These are phyloP conservation scores for Psylliodes chrysocephalus DNA, from an alignment of 2,888 invertebrate genomes.

Conservation along the genomic window DNA sequence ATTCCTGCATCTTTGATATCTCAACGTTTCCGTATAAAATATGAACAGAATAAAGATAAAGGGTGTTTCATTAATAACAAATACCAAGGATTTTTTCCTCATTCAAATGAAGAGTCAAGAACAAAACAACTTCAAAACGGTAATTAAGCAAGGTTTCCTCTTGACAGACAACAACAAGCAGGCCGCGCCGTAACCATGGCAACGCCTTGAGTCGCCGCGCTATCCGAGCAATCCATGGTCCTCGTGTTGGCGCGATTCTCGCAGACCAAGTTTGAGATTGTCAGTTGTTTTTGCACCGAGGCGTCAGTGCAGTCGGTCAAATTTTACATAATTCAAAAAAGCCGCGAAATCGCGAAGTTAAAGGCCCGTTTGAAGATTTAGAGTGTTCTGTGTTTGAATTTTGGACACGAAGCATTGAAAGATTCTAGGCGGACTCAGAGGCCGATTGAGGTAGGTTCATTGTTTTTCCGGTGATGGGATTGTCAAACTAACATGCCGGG, in stretches of 20 bases:
- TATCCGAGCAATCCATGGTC: neutral
- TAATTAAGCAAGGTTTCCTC: constrained; percentile 24
- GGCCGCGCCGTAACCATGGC: constrained; percentile 34
- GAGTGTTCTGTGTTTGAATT: constrained; percentile 34
- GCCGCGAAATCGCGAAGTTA: constrained; percentile 22
- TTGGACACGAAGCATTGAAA: constrained; percentile 34
- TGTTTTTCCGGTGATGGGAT: neutral
- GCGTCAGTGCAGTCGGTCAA: constrained; percentile 58
- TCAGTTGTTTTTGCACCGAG: constrained; percentile 59
- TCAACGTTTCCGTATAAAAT: neutral
- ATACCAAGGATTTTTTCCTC: constrained; percentile 26
- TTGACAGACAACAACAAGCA: constrained; percentile 25
- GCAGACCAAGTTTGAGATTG: constrained; percentile 22
- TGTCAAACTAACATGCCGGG: neutral
- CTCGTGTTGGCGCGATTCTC: constrained; percentile 4
- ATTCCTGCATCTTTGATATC: neutral
- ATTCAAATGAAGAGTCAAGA: constrained; percentile 27
- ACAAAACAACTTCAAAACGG: constrained; percentile 13
- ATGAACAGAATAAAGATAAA: constrained; percentile 9
- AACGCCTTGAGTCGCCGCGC: constrained; percentile 40
- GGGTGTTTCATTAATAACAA: constrained; percentile 24
- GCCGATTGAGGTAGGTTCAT: constrained; percentile 9
- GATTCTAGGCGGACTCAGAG: constrained; percentile 25
- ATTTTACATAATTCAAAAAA: constrained; percentile 40
- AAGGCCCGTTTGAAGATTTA: constrained; percentile 34